A percentile compares a stretch with the other conserved stretches of the same genome.
Evolutionary conservation across 2,888 invertebrate species (phyloP).

Genomic region (Escarpia spicata): DNA sequence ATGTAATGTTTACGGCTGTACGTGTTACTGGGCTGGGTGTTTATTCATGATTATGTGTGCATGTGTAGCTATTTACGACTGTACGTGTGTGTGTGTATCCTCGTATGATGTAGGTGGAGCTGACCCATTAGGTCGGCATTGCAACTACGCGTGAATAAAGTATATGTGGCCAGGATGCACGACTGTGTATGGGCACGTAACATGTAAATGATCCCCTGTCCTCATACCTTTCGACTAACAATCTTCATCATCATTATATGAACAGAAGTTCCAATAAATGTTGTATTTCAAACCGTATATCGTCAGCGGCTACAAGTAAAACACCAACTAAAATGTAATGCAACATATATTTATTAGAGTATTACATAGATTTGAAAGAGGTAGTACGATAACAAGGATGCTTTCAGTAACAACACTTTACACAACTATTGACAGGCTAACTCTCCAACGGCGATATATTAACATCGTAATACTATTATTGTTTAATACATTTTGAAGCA

Average conservation of each 20-base stretch:
- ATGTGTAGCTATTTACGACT: too few species aligned
- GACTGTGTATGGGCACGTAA: too few species aligned
- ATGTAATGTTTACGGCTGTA: too few species aligned
- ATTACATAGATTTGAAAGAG: not conserved
- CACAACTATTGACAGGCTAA: not conserved
- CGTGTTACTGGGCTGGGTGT: too few species aligned
- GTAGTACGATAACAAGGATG: not conserved
- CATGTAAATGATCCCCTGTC: too few species aligned
- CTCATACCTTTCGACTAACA: not conserved
- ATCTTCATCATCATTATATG: not conserved
- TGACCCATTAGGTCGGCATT: too few species aligned
- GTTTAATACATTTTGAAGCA: too few species aligned
- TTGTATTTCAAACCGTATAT: not conserved
- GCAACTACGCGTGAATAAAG: too few species aligned
- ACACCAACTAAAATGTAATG: not conserved
- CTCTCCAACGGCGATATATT: not conserved
- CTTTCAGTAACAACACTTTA: not conserved
- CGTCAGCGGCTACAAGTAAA: not conserved
- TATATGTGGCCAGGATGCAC: too few species aligned
- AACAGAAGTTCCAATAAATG: not conserved
- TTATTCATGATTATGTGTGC: too few species aligned
- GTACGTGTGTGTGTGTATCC: too few species aligned
- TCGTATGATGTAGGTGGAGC: too few species aligned
- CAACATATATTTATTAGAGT: constrained; percentile 2
- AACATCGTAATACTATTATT: not conserved